Evolutionary conservation across 2,888 invertebrate genomes (phyloP).

Genomic region (Empis livida): DNA sequence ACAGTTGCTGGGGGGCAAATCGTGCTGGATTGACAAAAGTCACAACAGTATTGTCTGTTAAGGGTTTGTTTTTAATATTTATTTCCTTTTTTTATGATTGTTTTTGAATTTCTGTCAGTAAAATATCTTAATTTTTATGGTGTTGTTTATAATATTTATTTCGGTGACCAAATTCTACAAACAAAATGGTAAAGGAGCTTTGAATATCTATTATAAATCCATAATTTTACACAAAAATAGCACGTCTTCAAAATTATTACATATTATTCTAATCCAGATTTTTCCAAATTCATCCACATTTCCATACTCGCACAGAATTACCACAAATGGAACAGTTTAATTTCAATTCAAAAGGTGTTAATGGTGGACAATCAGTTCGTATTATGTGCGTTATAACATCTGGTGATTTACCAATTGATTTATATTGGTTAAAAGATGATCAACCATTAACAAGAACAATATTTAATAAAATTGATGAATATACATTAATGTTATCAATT

Average conservation of each 20-base stretch:
- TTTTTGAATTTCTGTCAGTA: too few species aligned
- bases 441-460: conserved; percentile 29
- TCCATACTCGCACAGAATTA: conserved; percentile 27
- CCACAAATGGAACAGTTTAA: conserved; percentile 42
- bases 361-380: conserved; percentile 40
- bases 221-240: conserved; percentile 10
- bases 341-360: conserved; percentile 38
- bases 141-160: too few species aligned
- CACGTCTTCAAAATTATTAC: conserved; percentile 10
- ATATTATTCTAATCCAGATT: conserved; percentile 2
- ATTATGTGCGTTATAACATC: conserved; percentile 54
- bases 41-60: conserved; percentile 27
- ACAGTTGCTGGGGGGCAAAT: conserved; percentile 57
- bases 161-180: too few species aligned
- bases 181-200: too few species aligned
- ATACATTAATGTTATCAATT: conserved; percentile 37
- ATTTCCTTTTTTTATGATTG: not conserved
- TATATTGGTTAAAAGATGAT: conserved; percentile 48
- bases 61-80: conserved; percentile 27
- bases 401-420: conserved; percentile 66
- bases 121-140: too few species aligned
- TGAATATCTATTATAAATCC: not conserved
- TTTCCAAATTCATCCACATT: conserved; percentile 2
- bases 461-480: conserved; percentile 38
- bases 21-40: conserved; percentile 40